Conservation (phyloP, 1,140 invertebrate genomes). For the Lethrus apterus region DNA sequence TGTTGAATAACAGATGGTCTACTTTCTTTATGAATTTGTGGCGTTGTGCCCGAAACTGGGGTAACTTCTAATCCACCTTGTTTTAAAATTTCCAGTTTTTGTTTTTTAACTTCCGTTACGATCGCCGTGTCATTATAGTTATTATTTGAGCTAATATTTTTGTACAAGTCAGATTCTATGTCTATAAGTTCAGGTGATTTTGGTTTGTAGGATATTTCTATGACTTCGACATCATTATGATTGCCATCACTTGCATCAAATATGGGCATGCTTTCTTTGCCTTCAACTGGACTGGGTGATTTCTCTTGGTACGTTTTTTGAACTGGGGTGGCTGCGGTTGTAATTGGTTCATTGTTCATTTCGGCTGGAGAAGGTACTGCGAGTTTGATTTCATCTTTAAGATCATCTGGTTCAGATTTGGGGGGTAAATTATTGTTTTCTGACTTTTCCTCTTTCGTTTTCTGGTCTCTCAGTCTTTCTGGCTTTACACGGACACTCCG, state of each 20-base stretch:
- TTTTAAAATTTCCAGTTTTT: slow-evolving; percentile 64
- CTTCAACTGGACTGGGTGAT: slow-evolving; percentile 42
- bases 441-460: slow-evolving; percentile 5
- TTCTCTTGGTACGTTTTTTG: slow-evolving; percentile 34
- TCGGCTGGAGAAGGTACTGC: slow-evolving; percentile 14
- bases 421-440: slow-evolving; percentile 14
- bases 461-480: slow-evolving; percentile 38
- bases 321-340: slow-evolving; percentile 24
- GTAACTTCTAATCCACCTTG: slow-evolving; percentile 66
- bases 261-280: slow-evolving; percentile 50
- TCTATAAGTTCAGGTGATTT: slow-evolving; percentile 59
- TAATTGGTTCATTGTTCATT: slow-evolving; percentile 28
- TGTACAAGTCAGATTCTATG: slow-evolving; percentile 27
- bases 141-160: slow-evolving; percentile 3
- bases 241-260: slow-evolving; percentile 38
- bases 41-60: slow-evolving; percentile 28
- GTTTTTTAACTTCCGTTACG: slow-evolving; percentile 48
- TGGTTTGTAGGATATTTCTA: slow-evolving; percentile 44
- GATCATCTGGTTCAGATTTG: slow-evolving; percentile 13
- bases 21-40: slow-evolving; percentile 36
- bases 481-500: slow-evolving; percentile 55
- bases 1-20: slow-evolving; percentile 37
- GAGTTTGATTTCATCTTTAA: slow-evolving; percentile 14
- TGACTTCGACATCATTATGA: slow-evolving; percentile 29
- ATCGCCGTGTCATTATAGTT: background rate